These are phyloP conservation scores for Hemitrygon akajei DNA, from an alignment of 2,797 vertebrate genomes.

Conservation along the genomic window DNA sequence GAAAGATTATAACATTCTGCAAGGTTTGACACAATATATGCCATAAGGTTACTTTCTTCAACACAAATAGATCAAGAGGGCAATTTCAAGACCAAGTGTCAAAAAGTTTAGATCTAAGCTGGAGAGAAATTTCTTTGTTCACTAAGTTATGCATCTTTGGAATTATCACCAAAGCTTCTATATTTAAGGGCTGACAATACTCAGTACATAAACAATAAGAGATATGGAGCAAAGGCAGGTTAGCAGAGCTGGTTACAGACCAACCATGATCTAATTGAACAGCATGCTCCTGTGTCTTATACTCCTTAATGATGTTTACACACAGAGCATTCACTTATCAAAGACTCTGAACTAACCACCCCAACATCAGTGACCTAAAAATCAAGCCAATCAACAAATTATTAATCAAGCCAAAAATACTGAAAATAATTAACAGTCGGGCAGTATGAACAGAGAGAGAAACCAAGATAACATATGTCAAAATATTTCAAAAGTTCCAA, in stretches of 20 bases:
- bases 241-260: neutral
- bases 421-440: no score
- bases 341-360: neutral
- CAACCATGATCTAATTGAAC: neutral
- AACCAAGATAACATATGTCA: no score
- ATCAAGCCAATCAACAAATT: neutral
- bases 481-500: no score
- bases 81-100: no score
- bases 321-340: neutral
- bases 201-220: neutral
- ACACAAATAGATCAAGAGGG: no score
- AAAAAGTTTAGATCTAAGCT: no score
- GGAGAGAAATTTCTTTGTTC: no score
- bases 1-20: no score
- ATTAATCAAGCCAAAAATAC: neutral
- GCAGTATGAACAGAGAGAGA: no score
- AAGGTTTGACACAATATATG: no score
- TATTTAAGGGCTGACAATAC: neutral
- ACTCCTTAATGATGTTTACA: neutral
- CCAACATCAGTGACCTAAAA: neutral
- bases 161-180: neutral
- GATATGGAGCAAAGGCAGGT: neutral
- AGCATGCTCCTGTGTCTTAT: neutral
- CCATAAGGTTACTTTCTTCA: no score
- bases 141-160: no score